These are phyloP conservation scores for Blastomussa wellsi DNA, from an alignment of 92 coral and sea anemone species.

Conservation along the genomic window DNA sequence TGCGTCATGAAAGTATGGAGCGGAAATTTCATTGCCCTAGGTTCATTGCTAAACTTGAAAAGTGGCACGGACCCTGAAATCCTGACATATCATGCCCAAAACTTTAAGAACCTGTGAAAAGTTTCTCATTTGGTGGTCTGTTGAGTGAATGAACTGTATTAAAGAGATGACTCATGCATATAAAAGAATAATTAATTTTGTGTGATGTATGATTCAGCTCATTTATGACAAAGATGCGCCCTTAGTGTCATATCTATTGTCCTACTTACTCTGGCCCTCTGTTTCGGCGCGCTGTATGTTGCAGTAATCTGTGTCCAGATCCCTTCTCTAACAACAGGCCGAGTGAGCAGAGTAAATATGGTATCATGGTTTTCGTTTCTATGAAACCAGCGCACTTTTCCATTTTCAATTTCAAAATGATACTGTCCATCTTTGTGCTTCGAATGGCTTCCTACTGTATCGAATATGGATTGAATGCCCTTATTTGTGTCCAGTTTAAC, in stretches of 20 bases:
- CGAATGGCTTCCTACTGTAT: conserved; percentile 86
- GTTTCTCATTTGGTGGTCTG: no score
- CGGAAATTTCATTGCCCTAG: no score
- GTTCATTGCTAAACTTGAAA: no score
- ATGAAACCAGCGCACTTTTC: conserved; percentile 98
- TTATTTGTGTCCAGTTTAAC: conserved; percentile 82
- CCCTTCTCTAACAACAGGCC: conserved; percentile 66
- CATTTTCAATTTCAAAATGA: conserved; percentile 91
- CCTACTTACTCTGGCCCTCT: conserved; percentile 83
- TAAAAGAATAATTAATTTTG: no score
- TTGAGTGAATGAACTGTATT: no score
- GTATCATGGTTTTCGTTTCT: conserved; percentile 80
- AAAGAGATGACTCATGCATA: no score
- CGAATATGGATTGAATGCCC: conserved; percentile 97
- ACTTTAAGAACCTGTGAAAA: no score
- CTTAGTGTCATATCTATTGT: neutral
- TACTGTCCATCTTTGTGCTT: conserved; percentile 87
- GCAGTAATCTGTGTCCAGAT: conserved; percentile 85
- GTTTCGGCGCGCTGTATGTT: conserved; percentile 74
- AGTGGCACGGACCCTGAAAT: no score
- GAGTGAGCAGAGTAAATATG: conserved; percentile 84
- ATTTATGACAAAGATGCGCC: no score
- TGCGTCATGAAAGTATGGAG: no score
- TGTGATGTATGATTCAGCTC: no score
- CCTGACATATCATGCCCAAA: no score